Evolutionary conservation across 2,797 vertebrate genomes (phyloP), one percentile per base, ranked within the genome.

Genomic region (Chelidonichthys spinosus): DNA sequence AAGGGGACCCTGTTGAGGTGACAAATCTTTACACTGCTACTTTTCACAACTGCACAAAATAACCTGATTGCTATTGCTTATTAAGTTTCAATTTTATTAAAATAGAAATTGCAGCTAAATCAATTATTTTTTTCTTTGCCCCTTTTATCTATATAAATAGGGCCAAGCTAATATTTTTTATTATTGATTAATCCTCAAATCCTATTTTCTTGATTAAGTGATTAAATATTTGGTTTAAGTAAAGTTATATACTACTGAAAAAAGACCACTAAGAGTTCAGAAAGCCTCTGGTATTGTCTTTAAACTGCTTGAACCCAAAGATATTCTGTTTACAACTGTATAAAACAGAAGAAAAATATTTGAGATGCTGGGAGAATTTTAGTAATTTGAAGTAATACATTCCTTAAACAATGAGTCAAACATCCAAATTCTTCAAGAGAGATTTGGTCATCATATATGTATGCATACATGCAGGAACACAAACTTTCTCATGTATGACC

Each of bases 1-100:
- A 90, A 85, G 76, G 63, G 63, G 78, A 76, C 79, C 69, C 63
- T 74, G 56, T 60, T 75, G 78, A 82, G 74, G 79, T 82, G 83
- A 80, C 85, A 83, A 61, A 78, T 83, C 73, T 83, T 81, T 74
- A 39, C 44, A 25, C 56, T 62, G 47, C 13, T 63, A 61, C 60
- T 69, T 72, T 79, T 68, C 32, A 75, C 18, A 66, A 62, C 33
- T 50, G 69, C 25, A 72, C 68, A 56, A 76, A 69, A 72, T 72
- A 73, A 47, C 68, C 67, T 53, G 7, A 85, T 71, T 44, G 69
- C 44, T 50, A 36, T 62, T 63, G 55, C 54, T 68, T 35, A 6
- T 18, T 7, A 49, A 2, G 2, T 74, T 25, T 6, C 1, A 50
- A n/a, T 33, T 35, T 17, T 50, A 60, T 79, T 74, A 33, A 53